Evolutionary conservation across 2,113 vertebrate genomes (phyloP).

Genomic region (Turdus rufiventris): DNA sequence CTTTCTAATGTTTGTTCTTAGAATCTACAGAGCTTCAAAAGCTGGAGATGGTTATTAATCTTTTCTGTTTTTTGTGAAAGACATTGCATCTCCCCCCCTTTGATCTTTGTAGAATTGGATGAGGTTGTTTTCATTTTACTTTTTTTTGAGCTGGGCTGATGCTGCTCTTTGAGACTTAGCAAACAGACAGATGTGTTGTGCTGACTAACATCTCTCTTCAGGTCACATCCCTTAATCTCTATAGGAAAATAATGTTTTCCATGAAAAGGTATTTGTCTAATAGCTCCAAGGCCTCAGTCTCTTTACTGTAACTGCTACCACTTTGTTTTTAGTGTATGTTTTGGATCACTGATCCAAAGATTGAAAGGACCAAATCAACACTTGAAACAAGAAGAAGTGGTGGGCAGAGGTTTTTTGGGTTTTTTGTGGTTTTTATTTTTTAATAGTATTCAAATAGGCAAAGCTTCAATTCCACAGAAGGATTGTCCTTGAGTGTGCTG

Average conservation of each 20-base stretch:
- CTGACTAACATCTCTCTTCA: background rate
- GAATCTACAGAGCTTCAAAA: background rate
- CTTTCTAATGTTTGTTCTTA: background rate
- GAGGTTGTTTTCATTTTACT: background rate
- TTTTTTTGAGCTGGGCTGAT: background rate
- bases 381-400: background rate
- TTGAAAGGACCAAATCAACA: background rate
- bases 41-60: background rate
- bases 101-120: background rate
- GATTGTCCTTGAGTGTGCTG: background rate
- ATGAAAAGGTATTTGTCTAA: background rate
- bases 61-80: background rate
- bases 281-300: background rate
- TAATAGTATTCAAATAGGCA: background rate
- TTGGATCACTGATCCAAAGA: background rate
- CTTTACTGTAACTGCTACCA: background rate
- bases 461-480: background rate
- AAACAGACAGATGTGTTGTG: background rate
- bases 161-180: background rate
- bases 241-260: background rate
- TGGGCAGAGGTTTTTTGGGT: background rate
- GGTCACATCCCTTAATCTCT: background rate
- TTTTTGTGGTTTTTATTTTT: background rate
- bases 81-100: fast-evolving
- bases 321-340: background rate